Base-by-base conservation (phyloP, 1,140 invertebrate genomes). In the Aphidius gifuensis region DNA sequence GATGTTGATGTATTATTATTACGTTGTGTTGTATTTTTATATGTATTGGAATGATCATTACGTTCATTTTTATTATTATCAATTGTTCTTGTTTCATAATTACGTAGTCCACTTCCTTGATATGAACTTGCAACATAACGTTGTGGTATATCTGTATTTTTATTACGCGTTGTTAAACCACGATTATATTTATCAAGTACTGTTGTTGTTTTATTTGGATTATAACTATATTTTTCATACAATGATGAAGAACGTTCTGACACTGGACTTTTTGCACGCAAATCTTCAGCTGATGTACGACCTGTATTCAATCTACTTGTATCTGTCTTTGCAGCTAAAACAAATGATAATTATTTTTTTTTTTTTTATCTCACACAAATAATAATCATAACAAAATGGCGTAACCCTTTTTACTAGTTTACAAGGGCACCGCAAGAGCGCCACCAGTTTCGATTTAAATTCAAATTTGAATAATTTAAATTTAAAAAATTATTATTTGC, bases 181-280 rank as follows among this genome's bases (percentile, higher is more conserved):
- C 64, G 61, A 44, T 71, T 74, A 62, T 77, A 79, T 69, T 71
- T 75, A 42, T 78, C 76, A 57, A 79, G 69, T 44, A 79, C 70
- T 54, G 78, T 76, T 21, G 69, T 64, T 62, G 70, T 68, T 69
- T 77, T 79, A 60, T 63, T 70, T 55, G 55, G 58, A 39, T 70
- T 65, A 44, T 67, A 66, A 43, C 72, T 71, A 67, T 80, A 80
- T 64, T 79, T 79, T 44, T 80, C 77, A 23, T 74, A 65, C 53
- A 80, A 67, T 32, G 76, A 74, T 44, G 72, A 68, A 67, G 69
- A 67, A 58, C 71, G 72, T 48, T 61, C 74, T 38, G 75, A 74
- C 57, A 71, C 62, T 40, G 74, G 71, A 66, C 74, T 74, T 60
- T 72, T 78, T 45, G 65, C 63, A 7, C 72, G 69, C 40, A 72